Conservation (phyloP, 2,797 vertebrate species). For the Schizothorax lantsangensis region DNA sequence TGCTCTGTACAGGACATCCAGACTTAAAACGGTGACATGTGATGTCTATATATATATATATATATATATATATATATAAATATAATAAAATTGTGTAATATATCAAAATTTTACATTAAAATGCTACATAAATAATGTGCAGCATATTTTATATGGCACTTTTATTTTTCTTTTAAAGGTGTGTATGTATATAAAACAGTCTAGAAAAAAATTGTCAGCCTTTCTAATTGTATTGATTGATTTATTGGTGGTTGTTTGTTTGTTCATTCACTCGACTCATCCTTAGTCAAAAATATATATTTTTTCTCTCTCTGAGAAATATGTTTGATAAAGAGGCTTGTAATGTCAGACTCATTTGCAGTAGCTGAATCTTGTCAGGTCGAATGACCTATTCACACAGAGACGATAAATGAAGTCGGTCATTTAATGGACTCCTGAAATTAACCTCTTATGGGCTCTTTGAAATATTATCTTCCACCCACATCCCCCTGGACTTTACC, state of each 20-base stretch:
- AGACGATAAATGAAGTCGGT: constrained; percentile 28
- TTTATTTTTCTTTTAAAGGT: too few relatives aligned
- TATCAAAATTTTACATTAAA: too few relatives aligned
- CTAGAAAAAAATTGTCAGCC: background rate
- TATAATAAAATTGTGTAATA: too few relatives aligned
- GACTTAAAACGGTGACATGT: too few relatives aligned
- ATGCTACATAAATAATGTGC: too few relatives aligned
- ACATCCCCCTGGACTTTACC: constrained; percentile 6
- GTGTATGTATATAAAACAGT: background rate
- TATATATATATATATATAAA: too few relatives aligned
- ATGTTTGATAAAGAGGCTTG: constrained; percentile 21
- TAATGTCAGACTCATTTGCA: background rate
- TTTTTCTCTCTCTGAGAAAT: background rate
- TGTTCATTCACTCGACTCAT: background rate
- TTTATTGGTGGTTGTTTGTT: background rate
- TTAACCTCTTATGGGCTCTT: constrained; percentile 9
- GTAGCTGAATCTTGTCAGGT: background rate
- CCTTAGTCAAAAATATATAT: background rate
- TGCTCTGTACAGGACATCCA: too few relatives aligned
- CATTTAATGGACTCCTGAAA: constrained; percentile 35
- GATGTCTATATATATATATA: too few relatives aligned
- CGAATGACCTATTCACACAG: background rate
- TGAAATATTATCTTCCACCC: constrained; percentile 25
- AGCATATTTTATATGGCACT: too few relatives aligned
- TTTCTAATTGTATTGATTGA: background rate